Conservation (phyloP, 2,797 vertebrate species). For the Miichthys miiuy region DNA sequence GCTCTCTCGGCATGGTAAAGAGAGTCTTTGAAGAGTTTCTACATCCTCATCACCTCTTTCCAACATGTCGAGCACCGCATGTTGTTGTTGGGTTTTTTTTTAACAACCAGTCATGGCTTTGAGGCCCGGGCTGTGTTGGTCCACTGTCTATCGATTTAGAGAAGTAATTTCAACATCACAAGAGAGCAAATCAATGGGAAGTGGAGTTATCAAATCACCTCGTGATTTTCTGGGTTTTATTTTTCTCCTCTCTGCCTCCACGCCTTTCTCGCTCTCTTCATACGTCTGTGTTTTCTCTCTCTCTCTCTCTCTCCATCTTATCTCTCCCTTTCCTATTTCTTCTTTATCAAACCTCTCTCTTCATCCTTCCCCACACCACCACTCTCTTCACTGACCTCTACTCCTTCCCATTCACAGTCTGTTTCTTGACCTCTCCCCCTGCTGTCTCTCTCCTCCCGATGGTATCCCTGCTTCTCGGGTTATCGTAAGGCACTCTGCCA, state of each 20-base stretch:
- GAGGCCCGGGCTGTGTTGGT: conserved; percentile 14
- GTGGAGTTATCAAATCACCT: conserved; percentile 65
- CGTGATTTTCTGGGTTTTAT: conserved; percentile 47
- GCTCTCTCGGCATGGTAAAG: neutral
- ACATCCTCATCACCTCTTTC: conserved; percentile 15
- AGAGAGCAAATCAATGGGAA: conserved; percentile 62
- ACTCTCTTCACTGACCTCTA: neutral
- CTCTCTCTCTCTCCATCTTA: neutral
- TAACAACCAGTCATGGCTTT: neutral
- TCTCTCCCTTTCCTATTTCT: neutral
- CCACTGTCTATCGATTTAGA: conserved; percentile 53
- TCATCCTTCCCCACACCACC: neutral
- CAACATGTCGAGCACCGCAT: conserved; percentile 9
- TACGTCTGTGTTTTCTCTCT: neutral
- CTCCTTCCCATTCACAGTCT: neutral
- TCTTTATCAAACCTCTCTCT: conserved; percentile 4
- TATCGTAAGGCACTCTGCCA: conserved; percentile 34
- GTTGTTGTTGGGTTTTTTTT: conserved; percentile 13
- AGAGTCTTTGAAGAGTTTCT: neutral
- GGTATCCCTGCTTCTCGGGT: conserved; percentile 30
- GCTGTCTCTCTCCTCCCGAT: neutral
- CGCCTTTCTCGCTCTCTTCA: neutral
- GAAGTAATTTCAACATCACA: conserved; percentile 69
- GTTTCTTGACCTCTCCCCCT: conserved; percentile 25
- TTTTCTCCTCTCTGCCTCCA: conserved; percentile 9